Percentiles rank a stretch among this genome's conserved stretches.
Evolutionary conservation across 2,888 invertebrate species (phyloP).

Genomic region (Athripsodes cinereus): DNA sequence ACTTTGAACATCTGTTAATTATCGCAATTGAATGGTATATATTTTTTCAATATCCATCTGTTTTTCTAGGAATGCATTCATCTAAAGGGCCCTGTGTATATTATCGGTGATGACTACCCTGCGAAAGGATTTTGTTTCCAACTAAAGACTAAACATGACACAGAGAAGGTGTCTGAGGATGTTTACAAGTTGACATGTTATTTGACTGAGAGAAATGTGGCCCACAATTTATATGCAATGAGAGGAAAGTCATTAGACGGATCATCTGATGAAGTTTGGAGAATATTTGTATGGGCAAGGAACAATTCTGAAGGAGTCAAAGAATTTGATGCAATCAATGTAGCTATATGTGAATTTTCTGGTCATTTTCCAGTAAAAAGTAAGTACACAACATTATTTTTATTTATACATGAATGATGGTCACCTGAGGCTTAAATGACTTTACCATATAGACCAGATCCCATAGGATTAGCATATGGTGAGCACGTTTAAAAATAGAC

Average conservation of each 20-base stretch:
- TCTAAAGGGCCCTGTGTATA: conserved; percentile 48
- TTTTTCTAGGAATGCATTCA: conserved; percentile 48
- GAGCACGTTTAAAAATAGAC: too few species aligned
- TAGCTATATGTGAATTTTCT: conserved; percentile 71
- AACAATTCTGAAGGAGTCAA: conserved; percentile 52
- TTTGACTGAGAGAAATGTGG: conserved; percentile 56
- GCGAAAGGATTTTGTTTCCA: conserved; percentile 67
- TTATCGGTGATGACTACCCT: conserved; percentile 50
- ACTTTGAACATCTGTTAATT: too few species aligned
- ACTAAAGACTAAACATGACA: conserved; percentile 36
- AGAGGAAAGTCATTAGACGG: conserved; percentile 39
- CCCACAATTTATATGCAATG: conserved; percentile 72
- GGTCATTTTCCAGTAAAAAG: conserved; percentile 69
- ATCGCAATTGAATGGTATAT: too few species aligned
- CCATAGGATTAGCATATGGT: too few species aligned
- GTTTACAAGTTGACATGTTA: conserved; percentile 49
- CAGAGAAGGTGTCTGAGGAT: conserved; percentile 34
- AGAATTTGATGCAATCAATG: conserved; percentile 52
- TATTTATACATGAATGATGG: too few species aligned
- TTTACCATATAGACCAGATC: too few species aligned
- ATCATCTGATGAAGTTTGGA: conserved; percentile 38
- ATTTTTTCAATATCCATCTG: too few species aligned
- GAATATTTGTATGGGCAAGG: conserved; percentile 63
- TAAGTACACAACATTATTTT: conserved; percentile 39
- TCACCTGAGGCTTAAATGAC: too few species aligned